A percentile compares a stretch with the other conserved stretches of the same genome.
Evolutionary conservation across 2,797 vertebrate genomes (phyloP).

Genomic region (Tapera naevia): DNA sequence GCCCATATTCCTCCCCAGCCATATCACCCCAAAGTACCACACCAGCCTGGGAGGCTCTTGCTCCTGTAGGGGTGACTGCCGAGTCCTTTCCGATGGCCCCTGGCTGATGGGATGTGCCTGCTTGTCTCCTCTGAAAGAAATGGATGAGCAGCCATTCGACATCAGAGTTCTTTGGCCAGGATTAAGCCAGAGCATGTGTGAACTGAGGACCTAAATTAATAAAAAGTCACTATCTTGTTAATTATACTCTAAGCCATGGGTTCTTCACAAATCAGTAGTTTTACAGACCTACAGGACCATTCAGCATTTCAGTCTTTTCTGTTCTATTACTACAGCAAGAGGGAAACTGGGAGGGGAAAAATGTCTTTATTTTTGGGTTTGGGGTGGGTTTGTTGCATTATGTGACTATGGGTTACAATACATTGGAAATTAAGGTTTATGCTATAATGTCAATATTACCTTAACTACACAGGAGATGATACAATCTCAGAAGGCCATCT

Average conservation of each 20-base stretch:
- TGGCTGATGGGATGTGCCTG: not conserved
- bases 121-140: not conserved
- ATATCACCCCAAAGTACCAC: not conserved
- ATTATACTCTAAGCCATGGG: not conserved
- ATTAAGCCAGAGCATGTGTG: not conserved
- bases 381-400: not conserved
- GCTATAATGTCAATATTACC: not conserved
- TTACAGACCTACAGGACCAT: not conserved
- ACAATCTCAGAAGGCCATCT: conserved; percentile 26
- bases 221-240: not conserved
- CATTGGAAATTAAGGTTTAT: conserved; percentile 29
- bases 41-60: not conserved
- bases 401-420: not conserved
- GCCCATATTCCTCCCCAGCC: not conserved
- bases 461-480: not conserved
- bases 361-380: not conserved
- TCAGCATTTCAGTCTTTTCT: not conserved
- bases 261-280: not conserved
- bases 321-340: not conserved
- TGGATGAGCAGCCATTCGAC: not conserved
- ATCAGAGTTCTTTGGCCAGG: not conserved
- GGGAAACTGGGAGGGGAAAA: not conserved
- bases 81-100: not conserved
- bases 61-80: fast-evolving
- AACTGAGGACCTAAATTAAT: not conserved